Conservation (phyloP, 2,113 vertebrate genomes). For the Cariama cristata region DNA sequence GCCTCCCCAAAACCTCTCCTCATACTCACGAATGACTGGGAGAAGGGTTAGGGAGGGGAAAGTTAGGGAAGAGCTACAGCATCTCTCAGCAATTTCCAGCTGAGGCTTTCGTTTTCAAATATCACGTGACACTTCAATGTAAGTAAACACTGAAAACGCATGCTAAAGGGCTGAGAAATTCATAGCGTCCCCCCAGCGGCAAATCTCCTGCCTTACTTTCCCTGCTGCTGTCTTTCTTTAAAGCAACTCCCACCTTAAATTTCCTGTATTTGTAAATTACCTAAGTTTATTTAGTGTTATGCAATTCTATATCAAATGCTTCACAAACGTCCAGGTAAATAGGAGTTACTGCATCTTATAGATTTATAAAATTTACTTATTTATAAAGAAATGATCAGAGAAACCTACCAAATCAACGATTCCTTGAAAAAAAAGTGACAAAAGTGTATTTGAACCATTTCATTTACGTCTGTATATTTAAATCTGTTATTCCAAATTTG, state of each 20-base stretch:
- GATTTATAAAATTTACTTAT: not conserved
- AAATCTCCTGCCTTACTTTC: not conserved
- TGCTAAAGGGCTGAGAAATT: not conserved
- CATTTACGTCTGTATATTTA: not conserved
- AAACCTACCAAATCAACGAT: not conserved
- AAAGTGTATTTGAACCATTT: not conserved
- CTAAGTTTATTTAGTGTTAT: not conserved
- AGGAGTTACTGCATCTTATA: not conserved
- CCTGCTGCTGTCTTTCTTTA: not conserved
- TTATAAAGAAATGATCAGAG: not conserved
- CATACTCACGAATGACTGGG: rapidly evolving
- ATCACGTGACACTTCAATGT: not conserved
- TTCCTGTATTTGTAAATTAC: not conserved
- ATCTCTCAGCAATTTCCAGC: not conserved
- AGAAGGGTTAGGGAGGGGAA: not conserved
- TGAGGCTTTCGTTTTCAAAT: not conserved
- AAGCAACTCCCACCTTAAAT: not conserved
- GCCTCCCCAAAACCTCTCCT: not conserved
- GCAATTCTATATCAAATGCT: not conserved
- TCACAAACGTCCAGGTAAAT: not conserved
- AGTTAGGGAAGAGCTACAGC: not conserved
- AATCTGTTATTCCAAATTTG: not conserved
- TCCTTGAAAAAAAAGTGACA: not conserved
- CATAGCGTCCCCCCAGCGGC: not conserved
- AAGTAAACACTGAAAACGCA: not conserved